Conservation (phyloP, 1,140 invertebrate genomes). For the Heterodera carotae region DNA sequence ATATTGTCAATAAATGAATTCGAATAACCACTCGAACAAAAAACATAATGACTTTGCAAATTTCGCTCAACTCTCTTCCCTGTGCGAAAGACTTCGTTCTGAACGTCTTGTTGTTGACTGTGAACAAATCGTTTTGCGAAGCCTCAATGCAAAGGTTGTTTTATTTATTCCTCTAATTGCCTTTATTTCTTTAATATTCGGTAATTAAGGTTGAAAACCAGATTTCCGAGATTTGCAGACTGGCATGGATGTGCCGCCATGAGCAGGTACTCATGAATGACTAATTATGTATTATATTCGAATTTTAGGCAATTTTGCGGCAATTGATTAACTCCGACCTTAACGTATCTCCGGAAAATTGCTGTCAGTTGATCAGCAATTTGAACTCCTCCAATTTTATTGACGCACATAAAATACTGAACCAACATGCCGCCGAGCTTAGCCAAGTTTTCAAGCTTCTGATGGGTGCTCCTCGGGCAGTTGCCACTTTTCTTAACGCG, state of each 20-base stretch:
- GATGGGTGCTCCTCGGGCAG: constrained; percentile 46
- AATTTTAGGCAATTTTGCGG: constrained; percentile 74
- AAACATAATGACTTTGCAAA: constrained; percentile 9
- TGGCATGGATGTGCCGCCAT: constrained; percentile 48
- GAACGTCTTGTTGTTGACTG: constrained; percentile 50
- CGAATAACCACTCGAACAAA: neutral
- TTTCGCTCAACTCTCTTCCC: constrained; percentile 32
- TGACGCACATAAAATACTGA: constrained; percentile 82
- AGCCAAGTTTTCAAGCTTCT: constrained; percentile 43
- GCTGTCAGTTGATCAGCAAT: constrained; percentile 77
- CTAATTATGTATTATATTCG: neutral
- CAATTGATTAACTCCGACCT: constrained; percentile 76
- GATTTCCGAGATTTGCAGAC: constrained; percentile 38
- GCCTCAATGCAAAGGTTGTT: constrained; percentile 41
- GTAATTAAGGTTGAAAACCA: constrained; percentile 26
- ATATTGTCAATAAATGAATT: too few species aligned
- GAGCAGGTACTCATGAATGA: constrained; percentile 35
- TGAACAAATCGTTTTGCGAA: constrained; percentile 44
- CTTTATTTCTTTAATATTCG: constrained; percentile 1
- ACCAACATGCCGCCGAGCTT: constrained; percentile 69
- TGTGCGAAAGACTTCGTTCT: constrained; percentile 56
- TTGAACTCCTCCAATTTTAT: constrained; percentile 81
- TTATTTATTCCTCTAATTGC: neutral
- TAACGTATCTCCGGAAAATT: constrained; percentile 75
- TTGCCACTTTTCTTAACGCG: constrained; percentile 59